Base-by-base conservation (phyloP, 2,113 vertebrate genomes). In the Ellobius talpinus region DNA sequence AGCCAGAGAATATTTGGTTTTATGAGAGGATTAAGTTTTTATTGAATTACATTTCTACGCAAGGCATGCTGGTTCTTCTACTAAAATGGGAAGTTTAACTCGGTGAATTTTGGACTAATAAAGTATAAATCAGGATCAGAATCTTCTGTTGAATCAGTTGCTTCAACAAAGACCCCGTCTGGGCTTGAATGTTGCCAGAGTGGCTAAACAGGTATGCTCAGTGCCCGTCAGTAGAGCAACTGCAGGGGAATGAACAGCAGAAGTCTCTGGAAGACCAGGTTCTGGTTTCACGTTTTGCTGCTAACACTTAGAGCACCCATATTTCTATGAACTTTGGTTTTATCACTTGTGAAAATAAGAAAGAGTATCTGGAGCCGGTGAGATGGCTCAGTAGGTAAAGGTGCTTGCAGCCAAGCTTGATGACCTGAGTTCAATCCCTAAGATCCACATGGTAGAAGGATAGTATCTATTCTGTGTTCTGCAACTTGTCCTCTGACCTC, bases 21-120 rank as follows among this genome's bases (percentile, higher is more conserved):
- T 97, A 97, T 95, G 79, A 96, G 89, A 93, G 72, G 94, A 97
- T 97, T 97, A 91, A 65, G 82, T 96, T 97, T 97, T 97, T 96
- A 96, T 94, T 97, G 95, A 97, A 97, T 97, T 96, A 96, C n/a
- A 2, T 97, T 93, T 97, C 96, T 81, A 93, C 76, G 90, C 90
- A 96, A 94, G 94, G 21, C 33, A 61, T 65, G 92, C 91, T 58
- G n/a, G 88, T 96, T 96, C 90, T 95, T 82, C 96, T 68, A 58
- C 73, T 66, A 88, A 96, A 94, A 85, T 47, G 84, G 55, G 90
- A 90, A 87, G 29, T 93, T 92, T 87, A 91, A 82, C 52, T 73
- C 16, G 5, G 50, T 91, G 50, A 93, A 90, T 91, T 77, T 70
- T 55, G 89, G 77, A 42, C 84, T 93, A 85, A 84, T 90, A 95